Conservation (phyloP, 2,797 vertebrate genomes). For the Hypotaenidia okinawae region DNA sequence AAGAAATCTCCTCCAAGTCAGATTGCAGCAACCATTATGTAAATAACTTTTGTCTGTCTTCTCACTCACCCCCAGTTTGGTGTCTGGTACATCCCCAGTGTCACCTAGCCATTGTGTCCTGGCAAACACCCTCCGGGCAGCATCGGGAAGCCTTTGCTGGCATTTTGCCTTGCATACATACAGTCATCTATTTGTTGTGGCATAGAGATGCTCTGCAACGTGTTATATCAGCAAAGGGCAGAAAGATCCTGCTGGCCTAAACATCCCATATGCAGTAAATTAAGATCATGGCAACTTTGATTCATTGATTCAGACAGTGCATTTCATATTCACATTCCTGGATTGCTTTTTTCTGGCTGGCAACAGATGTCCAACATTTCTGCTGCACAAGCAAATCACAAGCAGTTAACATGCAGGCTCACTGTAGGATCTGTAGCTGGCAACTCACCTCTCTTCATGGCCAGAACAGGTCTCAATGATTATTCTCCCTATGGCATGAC, state of each 20-base stretch:
- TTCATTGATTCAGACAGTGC: constrained; percentile 20
- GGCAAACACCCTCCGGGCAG: background rate
- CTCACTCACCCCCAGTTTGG: background rate
- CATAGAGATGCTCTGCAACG: background rate
- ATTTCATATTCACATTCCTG: constrained; percentile 26
- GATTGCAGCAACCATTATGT: background rate
- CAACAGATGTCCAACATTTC: background rate
- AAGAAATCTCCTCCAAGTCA: constrained; percentile 24
- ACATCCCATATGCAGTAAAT: constrained; percentile 4
- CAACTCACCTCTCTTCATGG: background rate
- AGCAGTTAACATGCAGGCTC: background rate
- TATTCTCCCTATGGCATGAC: background rate
- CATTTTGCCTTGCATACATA: background rate
- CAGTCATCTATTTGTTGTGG: background rate
- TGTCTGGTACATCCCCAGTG: background rate
- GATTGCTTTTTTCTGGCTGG: background rate
- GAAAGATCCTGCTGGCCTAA: constrained; percentile 19
- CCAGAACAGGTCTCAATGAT: background rate
- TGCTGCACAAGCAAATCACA: background rate
- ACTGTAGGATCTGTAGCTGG: background rate
- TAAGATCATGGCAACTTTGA: background rate
- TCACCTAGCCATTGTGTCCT: background rate
- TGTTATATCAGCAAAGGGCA: constrained; percentile 9
- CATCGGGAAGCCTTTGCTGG: background rate
- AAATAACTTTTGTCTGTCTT: background rate